These are phyloP conservation scores for Epinotia demarniana DNA, from an alignment of 2,888 invertebrate species.

Conservation along the genomic window DNA sequence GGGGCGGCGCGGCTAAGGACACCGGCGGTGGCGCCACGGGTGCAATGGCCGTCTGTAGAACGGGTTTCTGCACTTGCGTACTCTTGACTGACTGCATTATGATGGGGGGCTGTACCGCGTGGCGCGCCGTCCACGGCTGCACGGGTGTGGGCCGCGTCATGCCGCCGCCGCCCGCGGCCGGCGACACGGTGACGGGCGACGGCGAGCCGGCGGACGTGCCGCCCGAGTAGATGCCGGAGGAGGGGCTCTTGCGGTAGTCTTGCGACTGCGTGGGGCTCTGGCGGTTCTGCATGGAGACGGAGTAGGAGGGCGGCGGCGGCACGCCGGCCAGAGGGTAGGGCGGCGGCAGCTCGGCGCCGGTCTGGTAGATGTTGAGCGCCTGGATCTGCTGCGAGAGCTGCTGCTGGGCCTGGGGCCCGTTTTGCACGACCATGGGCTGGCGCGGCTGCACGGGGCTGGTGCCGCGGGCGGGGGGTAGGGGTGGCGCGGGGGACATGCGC, in stretches of 20 bases:
- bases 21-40: slow-evolving; percentile 89
- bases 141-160: slow-evolving; percentile 92
- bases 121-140: slow-evolving; percentile 93
- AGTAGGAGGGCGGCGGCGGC: slow-evolving; percentile 93
- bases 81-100: slow-evolving; percentile 99
- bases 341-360: slow-evolving; percentile 87
- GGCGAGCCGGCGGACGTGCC: slow-evolving; percentile 93
- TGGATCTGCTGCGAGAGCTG: slow-evolving; percentile 95
- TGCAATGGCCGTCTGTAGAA: slow-evolving; percentile 97
- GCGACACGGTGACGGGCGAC: slow-evolving; percentile 90
- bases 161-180: slow-evolving; percentile 85
- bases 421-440: slow-evolving; percentile 92
- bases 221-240: slow-evolving; percentile 94
- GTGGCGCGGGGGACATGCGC: slow-evolving; percentile 87
- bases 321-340: slow-evolving; percentile 87
- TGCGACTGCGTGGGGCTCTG: slow-evolving; percentile 94
- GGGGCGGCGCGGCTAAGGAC: slow-evolving; percentile 82
- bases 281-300: slow-evolving; percentile 93
- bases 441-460: slow-evolving; percentile 90
- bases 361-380: slow-evolving; percentile 91
- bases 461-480: slow-evolving; percentile 86
- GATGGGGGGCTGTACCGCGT: slow-evolving; percentile 96
- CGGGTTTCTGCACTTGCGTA: slow-evolving; percentile 97
- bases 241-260: slow-evolving; percentile 93
- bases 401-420: slow-evolving; percentile 92